Conservation (phyloP, 2,113 vertebrate species). For the Ammodytes dubius region DNA sequence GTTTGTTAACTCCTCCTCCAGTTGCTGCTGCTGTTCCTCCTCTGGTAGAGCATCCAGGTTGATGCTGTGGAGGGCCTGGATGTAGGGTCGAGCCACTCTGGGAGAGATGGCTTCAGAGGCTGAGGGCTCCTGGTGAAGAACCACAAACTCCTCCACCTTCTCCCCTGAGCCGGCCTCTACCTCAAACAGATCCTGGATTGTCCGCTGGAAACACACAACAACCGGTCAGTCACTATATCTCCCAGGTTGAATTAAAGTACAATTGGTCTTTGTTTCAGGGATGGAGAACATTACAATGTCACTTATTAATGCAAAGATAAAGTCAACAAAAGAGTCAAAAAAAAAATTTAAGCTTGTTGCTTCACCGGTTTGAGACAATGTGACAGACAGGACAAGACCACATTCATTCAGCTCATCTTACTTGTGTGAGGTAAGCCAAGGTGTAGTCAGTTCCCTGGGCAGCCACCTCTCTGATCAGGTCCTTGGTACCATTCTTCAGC, state of each 20-base stretch:
- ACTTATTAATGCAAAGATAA: background rate
- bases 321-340: too few species aligned
- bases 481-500: conserved; percentile 94
- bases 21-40: conserved; percentile 50
- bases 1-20: conserved; percentile 48
- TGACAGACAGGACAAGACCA: background rate
- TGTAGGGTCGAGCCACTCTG: conserved; percentile 92
- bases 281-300: background rate
- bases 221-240: background rate
- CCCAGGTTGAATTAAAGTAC: background rate
- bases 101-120: conserved; percentile 92
- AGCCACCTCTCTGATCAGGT: conserved; percentile 94
- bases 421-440: conserved; percentile 94
- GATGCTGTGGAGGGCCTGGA: conserved; percentile 93
- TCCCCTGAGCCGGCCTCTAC: conserved; percentile 91
- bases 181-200: conserved; percentile 95
- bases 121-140: conserved; percentile 93
- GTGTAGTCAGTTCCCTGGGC: conserved; percentile 95
- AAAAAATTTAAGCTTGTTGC: too few species aligned
- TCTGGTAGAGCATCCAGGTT: conserved; percentile 77
- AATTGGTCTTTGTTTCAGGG: background rate
- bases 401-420: conserved; percentile 55
- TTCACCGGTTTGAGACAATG: too few species aligned
- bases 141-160: conserved; percentile 94
- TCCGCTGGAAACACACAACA: conserved; percentile 83